A percentile compares a stretch with the other conserved stretches of the same genome.
These are phyloP conservation scores for Manduca sexta DNA, from an alignment of 1,140 invertebrate genomes.

Conservation along the genomic window DNA sequence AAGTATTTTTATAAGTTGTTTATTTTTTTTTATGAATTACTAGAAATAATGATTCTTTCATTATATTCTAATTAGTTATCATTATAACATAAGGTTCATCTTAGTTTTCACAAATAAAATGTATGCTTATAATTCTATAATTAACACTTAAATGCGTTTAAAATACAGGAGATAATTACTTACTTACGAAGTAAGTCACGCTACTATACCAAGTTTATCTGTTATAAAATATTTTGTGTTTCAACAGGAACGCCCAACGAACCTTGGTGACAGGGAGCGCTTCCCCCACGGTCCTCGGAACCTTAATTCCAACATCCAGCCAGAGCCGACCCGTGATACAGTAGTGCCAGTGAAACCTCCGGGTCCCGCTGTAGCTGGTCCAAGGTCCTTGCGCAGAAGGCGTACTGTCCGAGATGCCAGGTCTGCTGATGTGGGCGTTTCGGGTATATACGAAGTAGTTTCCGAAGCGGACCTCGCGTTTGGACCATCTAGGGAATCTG, in stretches of 20 bases:
- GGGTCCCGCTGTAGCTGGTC: constrained; percentile 74
- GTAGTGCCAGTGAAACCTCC: constrained; percentile 48
- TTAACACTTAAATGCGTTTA: too few species aligned
- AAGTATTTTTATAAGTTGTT: constrained; percentile 22
- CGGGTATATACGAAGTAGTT: constrained; percentile 92
- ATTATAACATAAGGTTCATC: too few species aligned
- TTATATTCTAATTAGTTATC: too few species aligned
- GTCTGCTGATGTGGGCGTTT: constrained; percentile 89
- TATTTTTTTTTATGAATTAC: too few species aligned
- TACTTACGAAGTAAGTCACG: too few species aligned
- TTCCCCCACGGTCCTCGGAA: constrained; percentile 89
- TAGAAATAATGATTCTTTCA: too few species aligned
- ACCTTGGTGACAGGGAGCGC: constrained; percentile 77
- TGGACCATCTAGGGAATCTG: constrained; percentile 86
- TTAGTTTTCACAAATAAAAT: too few species aligned
- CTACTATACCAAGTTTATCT: too few species aligned
- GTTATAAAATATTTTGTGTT: too few species aligned
- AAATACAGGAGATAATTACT: too few species aligned
- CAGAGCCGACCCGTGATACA: constrained; percentile 36
- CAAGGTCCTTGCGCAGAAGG: constrained; percentile 73
- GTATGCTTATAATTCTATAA: too few species aligned
- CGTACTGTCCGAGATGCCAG: constrained; percentile 82
- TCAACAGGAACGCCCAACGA: constrained; percentile 73
- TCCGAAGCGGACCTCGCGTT: constrained; percentile 94
- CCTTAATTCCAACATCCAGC: constrained; percentile 72